Conservation (phyloP, 92 coral and sea anemone species). For the Plumapathes pennacea region DNA sequence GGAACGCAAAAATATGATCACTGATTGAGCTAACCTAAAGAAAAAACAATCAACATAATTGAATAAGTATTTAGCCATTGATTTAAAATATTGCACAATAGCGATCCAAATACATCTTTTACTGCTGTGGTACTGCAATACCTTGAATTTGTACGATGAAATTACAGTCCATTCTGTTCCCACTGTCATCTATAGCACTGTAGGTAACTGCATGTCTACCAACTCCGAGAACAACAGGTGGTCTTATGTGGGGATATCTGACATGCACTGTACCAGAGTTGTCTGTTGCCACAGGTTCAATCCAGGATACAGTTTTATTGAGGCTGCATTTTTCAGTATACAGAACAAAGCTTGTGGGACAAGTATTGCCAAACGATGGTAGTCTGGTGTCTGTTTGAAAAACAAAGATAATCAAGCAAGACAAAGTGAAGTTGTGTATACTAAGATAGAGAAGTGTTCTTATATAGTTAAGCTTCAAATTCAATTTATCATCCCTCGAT, state of each 20-base stretch:
- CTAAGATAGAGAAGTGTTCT: too few species aligned
- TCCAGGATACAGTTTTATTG: constrained; percentile 35
- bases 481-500: too few species aligned
- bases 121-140: constrained; percentile 8
- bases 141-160: constrained; percentile 50
- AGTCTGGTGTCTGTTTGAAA: constrained; percentile 48
- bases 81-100: too few species aligned
- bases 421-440: too few species aligned
- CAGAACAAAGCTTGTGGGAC: constrained; percentile 29
- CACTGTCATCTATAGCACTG: constrained; percentile 49
- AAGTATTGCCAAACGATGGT: constrained; percentile 39
- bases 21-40: too few species aligned
- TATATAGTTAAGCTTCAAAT: too few species aligned
- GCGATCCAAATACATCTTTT: too few species aligned
- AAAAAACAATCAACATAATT: too few species aligned
- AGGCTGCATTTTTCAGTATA: constrained; percentile 29
- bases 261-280: constrained; percentile 44
- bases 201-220: constrained; percentile 34
- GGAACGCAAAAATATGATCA: too few species aligned
- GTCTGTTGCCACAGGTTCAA: constrained; percentile 38
- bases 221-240: constrained; percentile 18
- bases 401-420: too few species aligned
- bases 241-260: constrained; percentile 21
- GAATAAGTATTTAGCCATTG: too few species aligned
- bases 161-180: constrained; percentile 35